Evolutionary conservation across 1,140 invertebrate species (phyloP), one percentile per base, ranked within the genome.

Genomic region (Archegozetes longisetosus): DNA sequence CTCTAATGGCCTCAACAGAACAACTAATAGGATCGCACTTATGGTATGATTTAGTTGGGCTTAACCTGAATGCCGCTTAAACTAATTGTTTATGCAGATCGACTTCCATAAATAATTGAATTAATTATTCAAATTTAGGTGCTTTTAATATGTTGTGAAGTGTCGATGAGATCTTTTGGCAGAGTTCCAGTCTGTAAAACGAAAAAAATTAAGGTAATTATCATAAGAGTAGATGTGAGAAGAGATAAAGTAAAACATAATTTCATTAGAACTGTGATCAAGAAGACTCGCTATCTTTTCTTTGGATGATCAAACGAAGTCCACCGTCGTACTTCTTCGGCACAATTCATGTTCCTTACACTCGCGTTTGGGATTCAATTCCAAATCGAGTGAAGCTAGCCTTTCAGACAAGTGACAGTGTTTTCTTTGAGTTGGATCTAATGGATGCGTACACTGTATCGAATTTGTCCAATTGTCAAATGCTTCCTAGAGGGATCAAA

Each of bases 331-430:
- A 77, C 66, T 75, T 79, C 61, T 79, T 79, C 66, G 78, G 78
- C 24, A 79, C 78, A 29, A 79, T 80, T 61, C 78, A 80, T 68
- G 78, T 80, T 26, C 78, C 78, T 0, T 80, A 79, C 66, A 76
- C 75, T 0, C 68, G 72, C 55, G 78, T 80, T 9, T 80, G 78
- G 78, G 70, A 77, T 61, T 73, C 69, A 64, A 76, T 79, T 54
- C 76, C 78, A 22, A 65, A 72, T 53, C 76, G 75, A 61, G 73
- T 72, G 59, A 79, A 78, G 65, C 55, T 69, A 32, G 77, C 78
- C 22, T 79, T 79, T 66, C 64, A 68, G 23, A 65, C 70, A 46
- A 66, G 73, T 13, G 73, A 77, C 58, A 71, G 71, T 52, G 71
- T 79, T 17, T 74, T 75, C 66, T 79, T 79, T 64, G 78, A 80